Evolutionary conservation across 2,113 vertebrate species (phyloP).

Genomic region (Neogobius melanostomus): DNA sequence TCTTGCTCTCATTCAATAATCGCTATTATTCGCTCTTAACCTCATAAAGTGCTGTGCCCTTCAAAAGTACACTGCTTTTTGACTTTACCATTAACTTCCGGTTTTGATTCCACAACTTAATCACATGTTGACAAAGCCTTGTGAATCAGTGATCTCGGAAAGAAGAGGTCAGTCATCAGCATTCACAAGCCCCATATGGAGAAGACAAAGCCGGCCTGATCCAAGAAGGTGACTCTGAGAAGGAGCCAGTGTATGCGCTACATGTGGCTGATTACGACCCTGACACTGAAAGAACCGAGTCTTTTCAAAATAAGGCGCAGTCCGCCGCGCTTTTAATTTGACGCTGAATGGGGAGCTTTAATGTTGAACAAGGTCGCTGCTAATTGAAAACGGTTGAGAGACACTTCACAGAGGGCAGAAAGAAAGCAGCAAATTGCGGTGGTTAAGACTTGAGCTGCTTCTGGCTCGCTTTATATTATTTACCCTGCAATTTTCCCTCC

Average conservation of each 20-base stretch:
- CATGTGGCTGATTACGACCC: conserved; percentile 6
- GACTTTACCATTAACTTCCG: not conserved
- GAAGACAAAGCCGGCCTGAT: not conserved
- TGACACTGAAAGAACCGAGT: not conserved
- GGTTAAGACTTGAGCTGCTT: too few species aligned
- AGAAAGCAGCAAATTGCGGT: not conserved
- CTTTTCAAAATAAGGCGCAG: not conserved
- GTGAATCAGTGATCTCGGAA: not conserved
- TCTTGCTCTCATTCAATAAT: too few species aligned
- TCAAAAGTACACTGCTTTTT: not conserved
- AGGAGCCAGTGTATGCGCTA: not conserved
- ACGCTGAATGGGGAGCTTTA: conserved; percentile 15
- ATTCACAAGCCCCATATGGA: not conserved
- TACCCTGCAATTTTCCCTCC: too few species aligned
- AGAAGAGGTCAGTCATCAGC: not conserved
- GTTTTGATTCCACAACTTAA: not conserved
- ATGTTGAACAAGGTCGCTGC: conserved; percentile 39
- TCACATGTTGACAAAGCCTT: not conserved
- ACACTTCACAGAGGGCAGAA: conserved; percentile 3
- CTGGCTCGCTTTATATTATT: too few species aligned
- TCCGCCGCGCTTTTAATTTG: conserved; percentile 5
- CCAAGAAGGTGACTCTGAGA: not conserved
- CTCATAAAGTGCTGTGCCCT: not conserved
- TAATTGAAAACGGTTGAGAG: conserved; percentile 34
- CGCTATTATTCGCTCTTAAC: too few species aligned